phyloP scores from a whole-genome alignment of 2,888 invertebrate genomes.

The Dimorphilus gyrociliatus region DNA sequence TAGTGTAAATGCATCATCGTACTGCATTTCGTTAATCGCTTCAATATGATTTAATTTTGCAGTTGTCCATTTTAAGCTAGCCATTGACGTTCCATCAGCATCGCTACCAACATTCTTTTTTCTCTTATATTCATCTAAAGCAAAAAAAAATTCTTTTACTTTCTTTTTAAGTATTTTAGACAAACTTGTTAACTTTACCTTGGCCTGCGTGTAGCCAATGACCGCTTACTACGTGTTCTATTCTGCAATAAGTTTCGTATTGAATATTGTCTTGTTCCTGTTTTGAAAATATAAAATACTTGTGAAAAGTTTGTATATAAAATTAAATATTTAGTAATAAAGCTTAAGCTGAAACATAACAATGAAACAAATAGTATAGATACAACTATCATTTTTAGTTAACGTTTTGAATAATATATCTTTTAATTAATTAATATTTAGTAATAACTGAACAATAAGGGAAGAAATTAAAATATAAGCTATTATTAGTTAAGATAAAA shows the following conservation, averaged over 20 bases:
- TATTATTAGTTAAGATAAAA: too few relatives aligned
- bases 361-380: not conserved
- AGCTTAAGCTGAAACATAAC: not conserved
- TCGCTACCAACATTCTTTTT: constrained; percentile 9
- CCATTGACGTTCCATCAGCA: constrained; percentile 22
- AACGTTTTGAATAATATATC: too few relatives aligned
- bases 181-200: constrained; percentile 13
- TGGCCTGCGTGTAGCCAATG: constrained; percentile 27
- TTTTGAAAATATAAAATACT: not conserved
- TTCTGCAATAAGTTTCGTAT: constrained; percentile 27
- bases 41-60: constrained; percentile 25
- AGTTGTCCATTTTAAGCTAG: constrained; percentile 26
- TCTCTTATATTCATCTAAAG: constrained; percentile 20
- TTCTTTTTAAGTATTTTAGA: not conserved
- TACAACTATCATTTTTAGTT: not conserved
- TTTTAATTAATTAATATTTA: too few relatives aligned
- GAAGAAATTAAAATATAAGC: too few relatives aligned
- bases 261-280: constrained; percentile 21
- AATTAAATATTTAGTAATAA: not conserved
- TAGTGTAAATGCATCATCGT: constrained; percentile 35
- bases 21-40: constrained; percentile 29
- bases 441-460: too few relatives aligned
- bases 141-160: not conserved
- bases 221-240: constrained; percentile 31
- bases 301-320: not conserved